phyloP scores from a whole-genome alignment of 2,888 invertebrate genomes.

The Bhutanitis thaidina region DNA sequence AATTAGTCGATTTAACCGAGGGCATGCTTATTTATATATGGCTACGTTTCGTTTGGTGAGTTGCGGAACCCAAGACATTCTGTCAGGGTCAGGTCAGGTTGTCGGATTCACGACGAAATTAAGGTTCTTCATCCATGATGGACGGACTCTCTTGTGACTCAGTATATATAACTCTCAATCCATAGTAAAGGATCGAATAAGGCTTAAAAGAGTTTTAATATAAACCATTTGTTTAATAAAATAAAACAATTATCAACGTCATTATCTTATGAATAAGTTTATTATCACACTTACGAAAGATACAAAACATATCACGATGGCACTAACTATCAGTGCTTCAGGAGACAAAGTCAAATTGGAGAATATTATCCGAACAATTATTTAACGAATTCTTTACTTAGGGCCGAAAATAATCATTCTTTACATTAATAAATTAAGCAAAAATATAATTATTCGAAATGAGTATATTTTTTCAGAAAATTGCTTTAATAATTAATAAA shows the following conservation, averaged over 20 bases:
- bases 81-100: too few relatives aligned
- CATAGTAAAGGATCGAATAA: too few relatives aligned
- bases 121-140: too few relatives aligned
- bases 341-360: slow-evolving; percentile 50
- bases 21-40: too few relatives aligned
- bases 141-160: too few relatives aligned
- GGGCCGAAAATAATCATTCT: slow-evolving; percentile 28
- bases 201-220: not conserved
- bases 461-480: slow-evolving; percentile 28
- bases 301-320: slow-evolving; percentile 79
- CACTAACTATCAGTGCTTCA: slow-evolving; percentile 76
- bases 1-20: too few relatives aligned
- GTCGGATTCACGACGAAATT: too few relatives aligned
- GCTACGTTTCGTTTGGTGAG: too few relatives aligned
- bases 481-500: slow-evolving; percentile 9
- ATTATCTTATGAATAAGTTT: slow-evolving; percentile 65
- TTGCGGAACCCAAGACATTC: too few relatives aligned
- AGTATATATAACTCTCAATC: too few relatives aligned
- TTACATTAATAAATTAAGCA: slow-evolving; percentile 39
- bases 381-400: slow-evolving; percentile 24
- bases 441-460: slow-evolving; percentile 19
- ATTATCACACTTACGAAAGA: slow-evolving; percentile 79
- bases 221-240: slow-evolving; percentile 14
- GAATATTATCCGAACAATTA: slow-evolving; percentile 33
- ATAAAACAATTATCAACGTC: slow-evolving; percentile 37